Evolutionary conservation across 2,113 vertebrate genomes (phyloP), one percentile per base, ranked within the genome.

Genomic region (Aphelocoma coerulescens): DNA sequence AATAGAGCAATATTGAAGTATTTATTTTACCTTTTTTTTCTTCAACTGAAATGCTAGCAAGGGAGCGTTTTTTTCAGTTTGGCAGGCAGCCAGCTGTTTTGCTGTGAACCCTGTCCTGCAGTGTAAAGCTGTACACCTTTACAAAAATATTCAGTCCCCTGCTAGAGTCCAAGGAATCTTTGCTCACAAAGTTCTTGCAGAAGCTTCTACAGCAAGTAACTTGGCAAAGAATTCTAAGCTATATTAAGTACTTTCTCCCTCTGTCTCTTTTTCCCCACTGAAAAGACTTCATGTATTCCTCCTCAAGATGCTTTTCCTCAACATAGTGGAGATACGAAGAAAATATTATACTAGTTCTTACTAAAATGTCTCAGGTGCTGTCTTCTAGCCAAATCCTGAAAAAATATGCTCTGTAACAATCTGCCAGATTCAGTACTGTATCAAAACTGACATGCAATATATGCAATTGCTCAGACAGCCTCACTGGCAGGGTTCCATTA

Each of bases 11-110:
- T 84, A 89, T 46, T 66, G 81, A 88, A 58, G 68, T 73, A 93
- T 93, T 87, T 92, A 75, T 94, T 94, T 95, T 84, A 85, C 39
- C 62, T 89, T 85, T 87, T 69, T 84, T 86, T 91, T 87, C 78
- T 86, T 81, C 48, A 62, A 48, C 59, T 88, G 79, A 93, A 95
- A 95, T 74, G 87, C n/a, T 84, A 90, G 82, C 79, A 81, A 90
- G 89, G 76, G 67, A 95, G 28, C 41, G 35, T 30, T 91, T 92
- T 35, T 89, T 91, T 82, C 77, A 91, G 59, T 52, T 85, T 89
- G 74, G 95, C 87, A 91, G 88, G 9, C 74, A 85, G 93, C 59
- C 92, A 94, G 55, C 19, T 18, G 19, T 93, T 93, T 95, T 55
- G 59, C 74, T 23, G 80, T 68, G 89, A 92, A 65, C 84, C 33